phyloP scores from a whole-genome alignment of 1,140 invertebrate species.

The Liolophura sinensis region DNA sequence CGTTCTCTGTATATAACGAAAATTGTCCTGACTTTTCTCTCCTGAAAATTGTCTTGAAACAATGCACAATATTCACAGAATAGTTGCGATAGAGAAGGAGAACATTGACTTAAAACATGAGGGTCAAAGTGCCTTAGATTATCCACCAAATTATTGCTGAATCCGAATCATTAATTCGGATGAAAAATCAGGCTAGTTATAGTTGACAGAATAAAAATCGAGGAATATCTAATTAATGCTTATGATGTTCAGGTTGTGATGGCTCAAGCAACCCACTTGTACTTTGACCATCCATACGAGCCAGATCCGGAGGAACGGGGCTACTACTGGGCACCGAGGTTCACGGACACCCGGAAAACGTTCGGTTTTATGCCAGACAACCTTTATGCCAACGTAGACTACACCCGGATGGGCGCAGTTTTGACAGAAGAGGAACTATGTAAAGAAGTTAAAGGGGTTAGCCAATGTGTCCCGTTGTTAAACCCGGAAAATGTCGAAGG shows the following conservation, averaged over 20 bases:
- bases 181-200: not conserved
- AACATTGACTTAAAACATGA: not conserved
- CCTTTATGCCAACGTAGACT: conserved; percentile 37
- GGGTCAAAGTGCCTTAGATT: not conserved
- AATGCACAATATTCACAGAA: not conserved
- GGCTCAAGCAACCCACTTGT: conserved; percentile 47
- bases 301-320: conserved; percentile 52
- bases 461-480: conserved; percentile 26
- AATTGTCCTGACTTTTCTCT: too few species aligned
- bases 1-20: too few species aligned
- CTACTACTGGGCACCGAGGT: conserved; percentile 45
- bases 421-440: conserved; percentile 29
- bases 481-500: conserved; percentile 42
- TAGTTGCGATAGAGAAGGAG: not conserved
- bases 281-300: conserved; percentile 55
- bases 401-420: conserved; percentile 16
- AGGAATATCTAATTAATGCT: not conserved
- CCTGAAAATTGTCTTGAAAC: too few species aligned
- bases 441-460: conserved; percentile 8
- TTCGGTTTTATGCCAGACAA: conserved; percentile 40
- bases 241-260: conserved; percentile 41
- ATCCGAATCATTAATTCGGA: not conserved
- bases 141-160: not conserved
- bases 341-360: conserved; percentile 35
- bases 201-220: not conserved